These are phyloP conservation scores for Micromesistius poutassou DNA, from an alignment of 2,797 vertebrate species.

Conservation along the genomic window DNA sequence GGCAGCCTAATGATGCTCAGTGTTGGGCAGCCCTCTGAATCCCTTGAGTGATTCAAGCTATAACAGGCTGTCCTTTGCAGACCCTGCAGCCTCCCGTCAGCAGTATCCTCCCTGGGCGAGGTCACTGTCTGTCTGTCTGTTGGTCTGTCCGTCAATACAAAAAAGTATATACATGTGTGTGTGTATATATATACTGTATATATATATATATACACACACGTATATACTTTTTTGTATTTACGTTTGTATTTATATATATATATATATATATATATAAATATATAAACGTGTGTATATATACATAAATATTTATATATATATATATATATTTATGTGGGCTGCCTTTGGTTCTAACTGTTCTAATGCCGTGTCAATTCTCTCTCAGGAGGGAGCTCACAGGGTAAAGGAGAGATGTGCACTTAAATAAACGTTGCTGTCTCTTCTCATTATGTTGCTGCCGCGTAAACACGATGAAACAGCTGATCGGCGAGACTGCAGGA, in stretches of 20 bases:
- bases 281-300: neutral
- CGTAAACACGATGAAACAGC: slow-evolving; percentile 52
- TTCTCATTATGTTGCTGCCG: slow-evolving; percentile 44
- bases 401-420: slow-evolving; percentile 28
- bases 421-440: slow-evolving; percentile 51
- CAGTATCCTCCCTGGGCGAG: neutral
- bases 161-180: slow-evolving; percentile 4
- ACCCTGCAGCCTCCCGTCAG: neutral
- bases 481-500: slow-evolving; percentile 37
- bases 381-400: slow-evolving; percentile 17
- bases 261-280: slow-evolving; percentile 1
- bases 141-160: neutral
- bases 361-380: neutral
- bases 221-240: too few relatives aligned
- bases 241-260: neutral
- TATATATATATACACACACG: slow-evolving; percentile 18
- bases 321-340: slow-evolving; percentile 11
- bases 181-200: neutral
- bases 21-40: neutral
- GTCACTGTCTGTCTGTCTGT: slow-evolving; percentile 1
- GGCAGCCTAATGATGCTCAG: neutral
- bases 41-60: neutral
- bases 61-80: slow-evolving; percentile 2
- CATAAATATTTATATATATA: slow-evolving; percentile 3
- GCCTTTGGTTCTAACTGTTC: slow-evolving; percentile 2